Evolutionary conservation across 2,797 vertebrate species (phyloP), one percentile per base, ranked within the genome.

Genomic region (Coregonus ussuriensis): DNA sequence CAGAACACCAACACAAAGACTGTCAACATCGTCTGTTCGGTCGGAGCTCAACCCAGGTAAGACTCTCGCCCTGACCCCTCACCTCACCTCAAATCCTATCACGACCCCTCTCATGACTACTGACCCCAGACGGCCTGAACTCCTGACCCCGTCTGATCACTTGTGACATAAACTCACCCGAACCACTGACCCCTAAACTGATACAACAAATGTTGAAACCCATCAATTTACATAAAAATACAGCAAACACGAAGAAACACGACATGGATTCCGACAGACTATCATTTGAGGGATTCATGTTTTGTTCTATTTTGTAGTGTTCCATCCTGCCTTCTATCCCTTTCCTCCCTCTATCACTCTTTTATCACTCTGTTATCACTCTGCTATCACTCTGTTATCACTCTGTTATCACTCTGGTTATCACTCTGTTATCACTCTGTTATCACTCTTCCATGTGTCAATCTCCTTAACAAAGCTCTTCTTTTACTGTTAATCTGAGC

Each of bases 401-500:
- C 25, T 25, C 25, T 25, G 25, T 25, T 25, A 25, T 25, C 25
- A 25, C 25, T 25, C 25, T 25, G 25, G 25, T 25, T 25, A 31
- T 65, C 63, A 29, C 63, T 65, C 25, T 65, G 31, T 33, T 75
- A 75, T 59, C 37, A 3, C 1, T 35, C 67, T 14, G 6, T 18
- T 15, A 31, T 65, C 63, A 29, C 63, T 65, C 25, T 65, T 31
- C 11, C 29, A 6, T 9, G 7, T 21, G 9, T 35, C 56, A 85
- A 86, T 84, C 85, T 85, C 29, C 81, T 89, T 87, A 88, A 85
- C 85, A 86, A 86, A 86, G 84, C 74, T 83, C 81, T 79, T 87
- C 7, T 85, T 84, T 82, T 35, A 79, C 79, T 77, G 77, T 84
- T 84, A 86, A 86, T 83, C 83, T 85, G 53, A 25, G 4, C 41